Conservation (phyloP, 2,113 vertebrate genomes). For the Ondatra zibethicus region DNA sequence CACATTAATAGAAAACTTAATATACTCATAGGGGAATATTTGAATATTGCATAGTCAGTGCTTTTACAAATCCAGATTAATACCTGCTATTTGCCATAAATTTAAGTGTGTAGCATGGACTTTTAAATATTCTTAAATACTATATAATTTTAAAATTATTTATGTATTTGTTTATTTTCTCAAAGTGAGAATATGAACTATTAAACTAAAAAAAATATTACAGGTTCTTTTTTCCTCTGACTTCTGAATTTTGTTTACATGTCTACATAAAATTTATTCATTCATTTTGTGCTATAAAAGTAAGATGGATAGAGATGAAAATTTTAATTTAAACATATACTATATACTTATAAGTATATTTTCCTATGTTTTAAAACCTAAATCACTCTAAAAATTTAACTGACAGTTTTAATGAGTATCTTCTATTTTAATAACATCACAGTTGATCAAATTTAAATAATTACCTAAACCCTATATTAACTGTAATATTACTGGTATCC, state of each 20-base stretch:
- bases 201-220: conserved; percentile 5
- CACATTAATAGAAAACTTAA: conserved; percentile 44
- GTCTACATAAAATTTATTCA: background rate
- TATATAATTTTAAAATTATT: background rate
- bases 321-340: background rate
- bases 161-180: background rate
- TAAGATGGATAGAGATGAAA: background rate
- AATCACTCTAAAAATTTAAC: background rate
- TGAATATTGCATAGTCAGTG: background rate
- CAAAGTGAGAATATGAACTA: background rate
- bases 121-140: conserved; percentile 25
- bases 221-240: background rate
- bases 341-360: background rate
- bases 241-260: background rate
- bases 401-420: background rate
- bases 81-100: conserved; percentile 28
- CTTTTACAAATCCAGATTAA: conserved; percentile 28
- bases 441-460: conserved; percentile 11
- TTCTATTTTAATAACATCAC: background rate
- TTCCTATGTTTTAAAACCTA: background rate
- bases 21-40: background rate
- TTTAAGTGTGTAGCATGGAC: background rate
- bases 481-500: background rate
- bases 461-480: background rate
- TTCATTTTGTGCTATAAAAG: background rate